Evolutionary conservation across 2,888 invertebrate genomes (phyloP), one percentile per base, ranked within the genome.

Genomic region (Iselma pallidipennis): DNA sequence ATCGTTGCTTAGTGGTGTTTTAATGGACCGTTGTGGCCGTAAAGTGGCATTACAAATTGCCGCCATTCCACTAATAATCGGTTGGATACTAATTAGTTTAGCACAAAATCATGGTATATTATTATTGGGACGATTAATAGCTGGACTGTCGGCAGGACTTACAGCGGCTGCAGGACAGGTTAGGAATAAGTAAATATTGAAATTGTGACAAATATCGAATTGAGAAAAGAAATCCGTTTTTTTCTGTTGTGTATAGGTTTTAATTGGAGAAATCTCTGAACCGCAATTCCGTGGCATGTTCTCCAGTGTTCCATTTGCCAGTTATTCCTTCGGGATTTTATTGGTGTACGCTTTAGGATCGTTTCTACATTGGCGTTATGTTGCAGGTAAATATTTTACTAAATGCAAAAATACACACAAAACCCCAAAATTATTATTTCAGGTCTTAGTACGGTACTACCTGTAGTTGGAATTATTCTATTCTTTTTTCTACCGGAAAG

Each of bases 101-200:
- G 67, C 83, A 76, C 66, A 83, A 80, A 74, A 76, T 62, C 87
- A 90, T 74, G 82, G 84, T 0, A 73, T 86, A 49, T 77, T 92
- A 48, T 81, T 92, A 42, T 78, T 86, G 0, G 92, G 91, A 2
- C 84, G 92, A 69, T 80, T 90, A 21, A 80, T 90, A 7, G 89
- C 90, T 64, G 92, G 91, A 25, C 85, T 90, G 67, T 88, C 91
- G 0, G 89, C 91, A 0, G 92, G 92, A 61, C 82, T 90, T 60
- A 85, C 89, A 74, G 89, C 89, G 1, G 91, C 91, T 52, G 89
- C 91, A 3, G 88, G 88, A 45, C 91, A 91, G 87, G 91, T 91
- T 80, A 70, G 70, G 19, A 4, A 12, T 21, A 51, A 28, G 48
- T 29, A 3, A 28, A 29, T 2, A 42, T n/a, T 12, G 7, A 19